Percentiles rank a stretch among this genome's conserved stretches.
Evolutionary conservation across 2,113 vertebrate genomes (phyloP).

Genomic region (Thunnus maccoyii): DNA sequence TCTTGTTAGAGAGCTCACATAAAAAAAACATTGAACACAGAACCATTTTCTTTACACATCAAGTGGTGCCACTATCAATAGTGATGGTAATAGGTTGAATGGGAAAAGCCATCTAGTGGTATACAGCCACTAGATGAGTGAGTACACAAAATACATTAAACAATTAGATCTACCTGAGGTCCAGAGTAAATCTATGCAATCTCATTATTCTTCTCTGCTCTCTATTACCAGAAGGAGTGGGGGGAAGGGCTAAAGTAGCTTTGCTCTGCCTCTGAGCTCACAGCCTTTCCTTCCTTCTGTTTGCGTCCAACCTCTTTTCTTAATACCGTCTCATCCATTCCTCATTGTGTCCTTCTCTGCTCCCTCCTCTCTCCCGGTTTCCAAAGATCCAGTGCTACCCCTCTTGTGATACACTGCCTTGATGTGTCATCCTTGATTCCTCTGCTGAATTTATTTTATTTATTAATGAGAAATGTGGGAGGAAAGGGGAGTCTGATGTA

Average conservation of each 20-base stretch:
- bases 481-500: conserved; percentile 13
- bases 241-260: conserved; percentile 52
- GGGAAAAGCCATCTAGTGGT: not conserved
- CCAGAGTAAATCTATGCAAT: conserved; percentile 53
- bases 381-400: not conserved
- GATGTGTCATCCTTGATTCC: not conserved
- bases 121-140: conserved; percentile 10
- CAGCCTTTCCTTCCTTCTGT: not conserved
- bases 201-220: conserved; percentile 60
- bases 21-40: too few relatives aligned
- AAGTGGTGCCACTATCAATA: not conserved
- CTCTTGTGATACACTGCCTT: conserved; percentile 24
- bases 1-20: not conserved
- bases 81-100: not conserved
- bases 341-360: not conserved
- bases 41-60: not conserved
- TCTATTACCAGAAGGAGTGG: conserved; percentile 22
- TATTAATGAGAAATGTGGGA: conserved; percentile 43
- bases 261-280: conserved; percentile 13
- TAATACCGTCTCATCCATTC: not conserved
- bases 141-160: conserved; percentile 55
- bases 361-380: not conserved
- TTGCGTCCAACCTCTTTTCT: not conserved
- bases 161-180: conserved; percentile 60
- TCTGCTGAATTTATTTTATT: conserved; percentile 31